These are phyloP conservation scores for Myotis vivesi DNA, from an alignment of 2,797 vertebrate genomes.

Conservation along the genomic window DNA sequence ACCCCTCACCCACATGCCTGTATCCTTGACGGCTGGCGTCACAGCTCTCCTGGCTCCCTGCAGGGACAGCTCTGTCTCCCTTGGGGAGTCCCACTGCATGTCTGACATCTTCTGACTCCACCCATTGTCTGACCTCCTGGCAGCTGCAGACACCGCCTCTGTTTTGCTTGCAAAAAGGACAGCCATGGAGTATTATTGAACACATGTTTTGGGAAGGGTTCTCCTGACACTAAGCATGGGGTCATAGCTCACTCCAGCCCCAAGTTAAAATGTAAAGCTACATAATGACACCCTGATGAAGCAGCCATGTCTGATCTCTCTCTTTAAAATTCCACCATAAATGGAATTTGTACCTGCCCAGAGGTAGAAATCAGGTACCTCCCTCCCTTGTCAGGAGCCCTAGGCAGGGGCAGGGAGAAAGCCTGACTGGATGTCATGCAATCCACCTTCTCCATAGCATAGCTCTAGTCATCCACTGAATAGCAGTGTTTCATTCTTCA, in stretches of 20 bases:
- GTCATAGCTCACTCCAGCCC: constrained; percentile 42
- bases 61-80: neutral
- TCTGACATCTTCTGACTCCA: constrained; percentile 80
- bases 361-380: neutral
- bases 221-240: constrained; percentile 37
- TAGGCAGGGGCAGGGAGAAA: neutral
- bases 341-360: neutral
- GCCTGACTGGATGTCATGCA: neutral
- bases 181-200: neutral
- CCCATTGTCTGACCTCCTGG: constrained; percentile 67
- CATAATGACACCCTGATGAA: constrained; percentile 65
- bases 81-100: constrained; percentile 56
- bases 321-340: neutral
- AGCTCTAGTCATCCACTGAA: neutral
- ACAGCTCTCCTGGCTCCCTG: constrained; percentile 35
- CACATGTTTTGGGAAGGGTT: neutral
- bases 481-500: neutral
- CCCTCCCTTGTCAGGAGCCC: neutral
- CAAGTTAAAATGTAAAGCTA: constrained; percentile 59
- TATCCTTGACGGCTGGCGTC: neutral
- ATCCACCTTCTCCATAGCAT: neutral
- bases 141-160: constrained; percentile 62
- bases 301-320: constrained; percentile 50
- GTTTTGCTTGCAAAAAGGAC: constrained; percentile 60
- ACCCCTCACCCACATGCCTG: neutral